Percentiles rank a stretch among this genome's conserved stretches.
phyloP scores from a whole-genome alignment of 2,113 vertebrate species.

The Chitala chitala region DNA sequence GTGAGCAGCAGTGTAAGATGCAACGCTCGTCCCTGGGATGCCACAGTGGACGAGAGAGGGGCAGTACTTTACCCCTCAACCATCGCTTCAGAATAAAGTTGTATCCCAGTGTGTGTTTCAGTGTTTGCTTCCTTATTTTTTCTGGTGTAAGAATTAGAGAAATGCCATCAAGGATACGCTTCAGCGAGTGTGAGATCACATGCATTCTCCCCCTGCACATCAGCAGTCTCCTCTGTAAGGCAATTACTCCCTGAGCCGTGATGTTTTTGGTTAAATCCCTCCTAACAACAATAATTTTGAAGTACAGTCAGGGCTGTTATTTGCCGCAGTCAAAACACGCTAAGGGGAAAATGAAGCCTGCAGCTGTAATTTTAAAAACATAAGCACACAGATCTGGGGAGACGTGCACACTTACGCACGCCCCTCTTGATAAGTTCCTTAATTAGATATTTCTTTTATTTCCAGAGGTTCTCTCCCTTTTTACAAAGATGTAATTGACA shows the following conservation, averaged over 20 bases:
- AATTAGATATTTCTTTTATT: constrained; percentile 44
- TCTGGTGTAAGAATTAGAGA: neutral
- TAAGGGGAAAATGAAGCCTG: constrained; percentile 36
- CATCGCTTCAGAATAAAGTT: constrained; percentile 62
- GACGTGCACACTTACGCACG: constrained; percentile 24
- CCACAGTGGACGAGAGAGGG: too few relatives aligned
- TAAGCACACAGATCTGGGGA: constrained; percentile 40
- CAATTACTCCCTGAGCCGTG: constrained; percentile 32
- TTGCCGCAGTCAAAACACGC: constrained; percentile 53
- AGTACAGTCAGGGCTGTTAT: constrained; percentile 43
- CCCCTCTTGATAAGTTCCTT: constrained; percentile 35
- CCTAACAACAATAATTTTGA: constrained; percentile 40
- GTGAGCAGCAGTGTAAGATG: constrained; percentile 32
- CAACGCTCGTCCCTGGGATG: too few relatives aligned
- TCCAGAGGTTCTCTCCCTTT: constrained; percentile 29
- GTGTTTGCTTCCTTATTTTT: constrained; percentile 40
- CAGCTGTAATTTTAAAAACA: constrained; percentile 32
- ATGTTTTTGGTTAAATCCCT: constrained; percentile 36
- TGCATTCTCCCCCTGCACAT: too few relatives aligned
- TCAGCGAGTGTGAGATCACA: too few relatives aligned
- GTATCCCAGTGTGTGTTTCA: constrained; percentile 66
- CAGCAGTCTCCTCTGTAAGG: neutral
- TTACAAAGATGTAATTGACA: constrained; percentile 49
- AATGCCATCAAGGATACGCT: too few relatives aligned
- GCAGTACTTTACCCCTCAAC: too few relatives aligned